Percentiles rank a stretch among this genome's conserved stretches.
phyloP scores from a whole-genome alignment of 1,140 invertebrate species.

The Oreohelix idahoensis region DNA sequence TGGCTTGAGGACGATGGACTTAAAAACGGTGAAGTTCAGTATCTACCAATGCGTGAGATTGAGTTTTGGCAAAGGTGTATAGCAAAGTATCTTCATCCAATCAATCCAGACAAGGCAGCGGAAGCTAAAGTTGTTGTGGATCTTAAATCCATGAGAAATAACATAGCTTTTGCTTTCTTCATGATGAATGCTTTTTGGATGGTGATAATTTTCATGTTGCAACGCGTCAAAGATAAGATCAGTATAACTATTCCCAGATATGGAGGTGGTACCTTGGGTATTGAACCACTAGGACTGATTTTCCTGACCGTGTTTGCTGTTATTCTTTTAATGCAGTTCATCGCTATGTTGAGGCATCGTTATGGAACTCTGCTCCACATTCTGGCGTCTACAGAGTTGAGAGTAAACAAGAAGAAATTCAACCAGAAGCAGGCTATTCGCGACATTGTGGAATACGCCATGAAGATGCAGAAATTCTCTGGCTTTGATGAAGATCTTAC shows the following conservation, averaged over 20 bases:
- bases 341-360: constrained; percentile 75
- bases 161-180: constrained; percentile 95
- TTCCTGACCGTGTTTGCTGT: constrained; percentile 74
- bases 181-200: constrained; percentile 99
- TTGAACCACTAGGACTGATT: constrained; percentile 74
- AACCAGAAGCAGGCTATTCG: constrained; percentile 55
- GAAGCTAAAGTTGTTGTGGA: constrained; percentile 78
- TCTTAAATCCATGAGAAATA: constrained; percentile 92
- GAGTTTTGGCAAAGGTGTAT: constrained; percentile 64
- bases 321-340: constrained; percentile 74
- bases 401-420: constrained; percentile 77
- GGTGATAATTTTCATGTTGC: constrained; percentile 94
- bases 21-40: constrained; percentile 83
- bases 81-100: constrained; percentile 62
- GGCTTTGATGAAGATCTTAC: constrained; percentile 56
- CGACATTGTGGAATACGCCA: constrained; percentile 55
- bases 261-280: constrained; percentile 52
- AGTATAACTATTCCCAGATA: constrained; percentile 77
- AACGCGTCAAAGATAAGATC: constrained; percentile 82
- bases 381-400: constrained; percentile 93
- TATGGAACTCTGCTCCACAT: constrained; percentile 98
- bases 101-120: constrained; percentile 54
- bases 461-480: constrained; percentile 50
- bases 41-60: constrained; percentile 54
- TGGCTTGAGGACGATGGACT: constrained; percentile 76